Evolutionary conservation across 2,888 invertebrate genomes (phyloP), one percentile per base, ranked within the genome.

Genomic region (Ectemnius cavifrons): DNA sequence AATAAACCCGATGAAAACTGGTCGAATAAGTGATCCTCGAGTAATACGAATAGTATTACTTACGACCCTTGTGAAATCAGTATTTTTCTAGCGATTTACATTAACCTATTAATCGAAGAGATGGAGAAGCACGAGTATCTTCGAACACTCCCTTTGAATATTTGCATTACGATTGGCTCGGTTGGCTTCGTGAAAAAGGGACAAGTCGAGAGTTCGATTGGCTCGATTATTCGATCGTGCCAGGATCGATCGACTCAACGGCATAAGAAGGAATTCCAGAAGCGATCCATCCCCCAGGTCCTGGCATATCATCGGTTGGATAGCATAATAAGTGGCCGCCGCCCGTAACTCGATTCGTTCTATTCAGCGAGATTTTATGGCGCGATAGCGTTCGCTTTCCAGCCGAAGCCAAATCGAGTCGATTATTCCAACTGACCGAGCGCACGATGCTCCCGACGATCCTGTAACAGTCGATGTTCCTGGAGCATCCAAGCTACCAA

Each of bases 251-350:
- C 20, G 20, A 14, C 27, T 63, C 63, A 20, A 56, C 46, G 18
- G 14, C 49, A 27, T 64, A 64, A 68, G 58, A 37, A 56, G 65
- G 65, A 52, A 66, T 65, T 62, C 58, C 46, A 65, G 62, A 62
- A 68, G 68, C 65, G 58, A 73, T 76, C 60, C 59, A 73, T 69
- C 69, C 60, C 69, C 60, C 66, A 59, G 16, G 16, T 16, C n/a
- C n/a, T 27, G 49, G 65, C 49, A 37, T 75, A 75, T 73, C 68
- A 75, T 73, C 68, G 62, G 46, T 28, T 16, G 57, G 49, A 37
- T 37, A 11, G 37, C 37, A 37, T 37, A 37, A 37, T 37, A 37
- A 37, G 37, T 37, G 8, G 37, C 37, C 37, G 27, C 57, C 11
- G 52, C n/a, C 28, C 58, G 58, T 63, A 63, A 69, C 73, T 65